Evolutionary conservation across 2,797 vertebrate genomes (phyloP), one percentile per base, ranked within the genome.

Genomic region (Chaenodraco wilsoni): DNA sequence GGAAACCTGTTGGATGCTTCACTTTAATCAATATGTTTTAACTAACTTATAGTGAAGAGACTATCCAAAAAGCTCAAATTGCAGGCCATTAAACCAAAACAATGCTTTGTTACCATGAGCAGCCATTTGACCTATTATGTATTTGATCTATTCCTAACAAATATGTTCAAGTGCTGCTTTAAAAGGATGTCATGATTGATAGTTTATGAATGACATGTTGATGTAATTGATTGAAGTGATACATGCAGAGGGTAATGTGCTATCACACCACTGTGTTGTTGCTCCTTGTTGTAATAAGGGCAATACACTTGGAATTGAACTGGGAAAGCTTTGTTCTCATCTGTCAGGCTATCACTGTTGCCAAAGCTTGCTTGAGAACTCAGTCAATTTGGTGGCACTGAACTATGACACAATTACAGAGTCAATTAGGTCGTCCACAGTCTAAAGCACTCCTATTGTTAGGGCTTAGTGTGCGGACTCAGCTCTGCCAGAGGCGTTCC

Each of bases 401-500:
- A 90, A 89, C 89, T 90, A 88, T 89, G 85, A 78, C 85, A 87
- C 77, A 58, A 87, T 90, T 88, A 87, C 69, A 85, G 81, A 88
- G 89, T 87, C 84, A 90, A 89, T 91, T 88, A 90, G 84, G 83
- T 71, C 74, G 69, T 67, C 70, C 33, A 6, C 79, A 78, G 79
- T 87, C 66, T 75, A 63, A 82, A 77, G 71, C 52, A 33, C 52
- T 79, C 27, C 57, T 78, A 51, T 86, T 86, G 71, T 67, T 55
- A n/a, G 61, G 82, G 69, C 78, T 86, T 50, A 63, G 64, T 69
- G 76, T 69, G 74, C 13, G 19, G 69, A 74, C 62, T 81, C 69
- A 78, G 72, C 60, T 66, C 59, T 56, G 83, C 83, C 80, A 41
- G 13, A 69, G 79, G 86, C 67, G 0, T 64, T 79, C 70, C 74